Evolutionary conservation across 1,140 invertebrate species (phyloP).

Genomic region (Holotrichia oblita): DNA sequence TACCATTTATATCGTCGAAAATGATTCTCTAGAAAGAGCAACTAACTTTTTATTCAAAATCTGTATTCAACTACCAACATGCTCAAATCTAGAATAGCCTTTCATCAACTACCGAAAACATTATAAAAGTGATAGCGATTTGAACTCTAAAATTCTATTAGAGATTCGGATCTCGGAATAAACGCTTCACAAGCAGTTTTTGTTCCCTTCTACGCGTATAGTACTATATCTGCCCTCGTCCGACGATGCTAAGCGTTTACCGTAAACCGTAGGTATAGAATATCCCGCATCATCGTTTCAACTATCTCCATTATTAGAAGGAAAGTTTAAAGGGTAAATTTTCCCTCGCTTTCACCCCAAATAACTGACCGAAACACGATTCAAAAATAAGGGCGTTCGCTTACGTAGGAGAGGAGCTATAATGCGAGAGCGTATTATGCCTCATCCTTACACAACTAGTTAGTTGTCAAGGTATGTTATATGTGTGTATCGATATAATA

Average conservation of each 20-base stretch:
- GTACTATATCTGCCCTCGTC: not conserved
- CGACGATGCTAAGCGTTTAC: not conserved
- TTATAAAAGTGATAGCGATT: not conserved
- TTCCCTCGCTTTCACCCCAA: conserved; percentile 20
- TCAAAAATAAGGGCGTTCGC: conserved; percentile 17
- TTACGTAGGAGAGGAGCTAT: not conserved
- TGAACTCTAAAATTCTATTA: not conserved
- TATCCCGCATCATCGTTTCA: conserved; percentile 26
- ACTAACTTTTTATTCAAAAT: no score
- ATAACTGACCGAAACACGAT: conserved; percentile 26
- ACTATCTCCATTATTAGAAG: conserved; percentile 31
- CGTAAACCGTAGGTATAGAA: not conserved
- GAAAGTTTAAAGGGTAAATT: conserved; percentile 28
- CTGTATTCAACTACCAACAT: no score
- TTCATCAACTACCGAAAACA: no score
- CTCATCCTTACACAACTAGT: not conserved
- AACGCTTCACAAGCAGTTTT: conserved; percentile 25
- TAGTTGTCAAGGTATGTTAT: not conserved
- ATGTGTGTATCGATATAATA: conserved; percentile 1
- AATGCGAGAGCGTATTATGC: not conserved
- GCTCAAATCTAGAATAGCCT: no score
- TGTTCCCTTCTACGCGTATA: no score
- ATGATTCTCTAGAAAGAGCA: no score
- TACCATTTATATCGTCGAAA: no score
- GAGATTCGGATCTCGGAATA: conserved; percentile 7